phyloP scores from a whole-genome alignment of 2,797 vertebrate species.

The Todus mexicanus region DNA sequence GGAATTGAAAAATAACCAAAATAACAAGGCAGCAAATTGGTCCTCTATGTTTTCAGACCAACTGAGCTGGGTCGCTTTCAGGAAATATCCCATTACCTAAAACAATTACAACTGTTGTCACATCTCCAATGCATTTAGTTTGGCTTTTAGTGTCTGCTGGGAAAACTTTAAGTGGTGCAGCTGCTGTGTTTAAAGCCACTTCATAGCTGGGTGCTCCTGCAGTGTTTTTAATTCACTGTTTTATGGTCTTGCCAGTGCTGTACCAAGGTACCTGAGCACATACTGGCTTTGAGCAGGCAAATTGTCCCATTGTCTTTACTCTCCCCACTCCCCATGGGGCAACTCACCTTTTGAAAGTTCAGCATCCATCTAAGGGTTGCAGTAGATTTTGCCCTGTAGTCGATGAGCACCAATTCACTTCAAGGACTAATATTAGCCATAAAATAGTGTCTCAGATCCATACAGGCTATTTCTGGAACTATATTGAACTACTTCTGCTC shows the following conservation, averaged over 20 bases:
- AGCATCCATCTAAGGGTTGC: neutral
- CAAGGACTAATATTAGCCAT: neutral
- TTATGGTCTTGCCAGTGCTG: neutral
- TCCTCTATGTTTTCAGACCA: neutral
- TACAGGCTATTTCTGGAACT: slow-evolving; percentile 2
- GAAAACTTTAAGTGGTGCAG: neutral
- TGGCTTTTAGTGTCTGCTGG: slow-evolving; percentile 7
- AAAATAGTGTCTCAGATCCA: neutral
- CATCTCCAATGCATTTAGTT: neutral
- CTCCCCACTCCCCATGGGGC: neutral
- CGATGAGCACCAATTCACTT: neutral
- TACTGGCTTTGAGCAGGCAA: neutral
- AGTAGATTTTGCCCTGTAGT: neutral
- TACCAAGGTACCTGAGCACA: neutral
- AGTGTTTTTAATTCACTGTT: neutral
- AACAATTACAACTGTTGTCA: slow-evolving; percentile 19
- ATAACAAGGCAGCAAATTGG: neutral
- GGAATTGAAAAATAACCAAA: neutral
- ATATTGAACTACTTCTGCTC: neutral
- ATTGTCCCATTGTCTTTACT: neutral
- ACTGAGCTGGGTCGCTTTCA: slow-evolving; percentile 1
- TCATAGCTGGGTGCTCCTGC: neutral
- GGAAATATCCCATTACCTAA: slow-evolving; percentile 11
- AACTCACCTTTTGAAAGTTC: neutral
- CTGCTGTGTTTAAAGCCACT: slow-evolving; percentile 13